These are phyloP conservation scores for Amphilophus citrinellus DNA, from an alignment of 2,113 vertebrate genomes.

Conservation along the genomic window DNA sequence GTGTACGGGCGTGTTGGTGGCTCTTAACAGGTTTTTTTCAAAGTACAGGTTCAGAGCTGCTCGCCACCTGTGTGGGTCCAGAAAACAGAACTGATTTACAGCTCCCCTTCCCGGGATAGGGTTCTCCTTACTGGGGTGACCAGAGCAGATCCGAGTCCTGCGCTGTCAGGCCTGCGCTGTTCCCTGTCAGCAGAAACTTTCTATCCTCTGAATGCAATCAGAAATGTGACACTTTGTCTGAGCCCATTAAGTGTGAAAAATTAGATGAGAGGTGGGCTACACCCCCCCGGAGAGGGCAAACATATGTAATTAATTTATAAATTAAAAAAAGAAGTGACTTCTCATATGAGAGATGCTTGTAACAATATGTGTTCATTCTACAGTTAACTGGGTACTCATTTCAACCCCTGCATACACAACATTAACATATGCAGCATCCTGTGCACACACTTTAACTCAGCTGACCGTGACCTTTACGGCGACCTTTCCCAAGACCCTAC, in stretches of 20 bases:
- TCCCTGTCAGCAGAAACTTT: background rate
- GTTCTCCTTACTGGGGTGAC: slow-evolving; percentile 52
- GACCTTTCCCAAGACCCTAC: slow-evolving; percentile 59
- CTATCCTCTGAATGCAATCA: background rate
- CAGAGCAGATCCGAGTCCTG: slow-evolving; percentile 28
- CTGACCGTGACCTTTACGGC: slow-evolving; percentile 49
- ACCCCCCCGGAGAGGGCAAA: too few species aligned
- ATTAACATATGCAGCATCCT: background rate
- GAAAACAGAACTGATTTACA: slow-evolving; percentile 50
- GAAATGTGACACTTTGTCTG: background rate
- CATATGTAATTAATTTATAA: background rate
- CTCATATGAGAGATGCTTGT: background rate
- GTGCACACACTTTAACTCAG: background rate
- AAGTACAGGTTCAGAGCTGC: slow-evolving; percentile 62
- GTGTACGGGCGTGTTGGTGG: slow-evolving; percentile 15
- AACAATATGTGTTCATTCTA: background rate
- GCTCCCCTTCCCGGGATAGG: slow-evolving; percentile 36
- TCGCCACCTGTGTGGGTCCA: slow-evolving; percentile 42
- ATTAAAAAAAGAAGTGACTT: background rate
- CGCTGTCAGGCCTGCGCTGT: background rate
- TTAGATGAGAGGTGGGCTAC: too few species aligned
- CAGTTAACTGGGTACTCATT: background rate
- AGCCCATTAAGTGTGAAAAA: too few species aligned
- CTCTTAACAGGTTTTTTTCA: slow-evolving; percentile 41
- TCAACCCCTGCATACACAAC: background rate